These are phyloP conservation scores for Balaeniceps rex DNA, from an alignment of 2,113 vertebrate species.

Conservation along the genomic window DNA sequence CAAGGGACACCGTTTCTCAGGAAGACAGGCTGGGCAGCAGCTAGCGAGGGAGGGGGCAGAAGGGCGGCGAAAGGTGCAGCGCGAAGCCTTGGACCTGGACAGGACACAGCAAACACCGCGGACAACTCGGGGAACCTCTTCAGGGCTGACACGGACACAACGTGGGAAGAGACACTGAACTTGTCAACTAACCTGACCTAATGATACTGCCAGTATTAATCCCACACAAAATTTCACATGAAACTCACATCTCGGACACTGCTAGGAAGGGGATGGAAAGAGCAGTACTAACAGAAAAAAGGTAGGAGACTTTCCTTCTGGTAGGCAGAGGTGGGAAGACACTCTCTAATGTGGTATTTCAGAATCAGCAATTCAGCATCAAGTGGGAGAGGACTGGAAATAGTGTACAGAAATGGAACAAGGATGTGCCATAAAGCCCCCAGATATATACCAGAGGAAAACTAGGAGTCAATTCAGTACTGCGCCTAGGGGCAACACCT, in stretches of 20 bases:
- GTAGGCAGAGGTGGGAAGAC: background rate
- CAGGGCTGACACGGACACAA: background rate
- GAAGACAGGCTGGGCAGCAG: background rate
- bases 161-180: background rate
- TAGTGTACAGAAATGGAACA: background rate
- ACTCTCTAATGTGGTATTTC: background rate
- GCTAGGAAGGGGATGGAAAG: background rate
- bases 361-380: background rate
- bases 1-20: background rate
- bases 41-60: background rate
- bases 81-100: background rate
- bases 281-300: background rate
- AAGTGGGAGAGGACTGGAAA: background rate
- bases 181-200: background rate
- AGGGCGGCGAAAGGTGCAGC: background rate
- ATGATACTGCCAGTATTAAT: constrained; percentile 24
- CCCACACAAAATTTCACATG: constrained; percentile 7
- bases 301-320: background rate
- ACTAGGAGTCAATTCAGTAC: background rate
- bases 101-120: background rate
- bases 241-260: constrained; percentile 21
- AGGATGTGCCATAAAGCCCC: background rate
- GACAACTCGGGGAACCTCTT: background rate
- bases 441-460: background rate
- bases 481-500: background rate